phyloP scores from a whole-genome alignment of 2,888 invertebrate species.

The Megalurothrips usitatus region DNA sequence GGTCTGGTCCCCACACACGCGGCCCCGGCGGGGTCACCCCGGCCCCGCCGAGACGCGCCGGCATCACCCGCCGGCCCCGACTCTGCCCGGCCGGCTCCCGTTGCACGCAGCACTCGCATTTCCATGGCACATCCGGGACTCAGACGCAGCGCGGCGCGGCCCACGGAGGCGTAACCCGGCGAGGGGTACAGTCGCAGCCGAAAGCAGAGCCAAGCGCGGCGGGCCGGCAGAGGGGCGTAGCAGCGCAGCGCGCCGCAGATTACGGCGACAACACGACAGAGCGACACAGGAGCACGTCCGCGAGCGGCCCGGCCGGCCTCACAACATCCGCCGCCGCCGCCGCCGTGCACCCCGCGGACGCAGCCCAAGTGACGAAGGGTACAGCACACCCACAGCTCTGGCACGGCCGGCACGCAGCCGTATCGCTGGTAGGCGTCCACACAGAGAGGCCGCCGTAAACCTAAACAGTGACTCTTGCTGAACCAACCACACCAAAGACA shows the following conservation, averaged over 20 bases:
- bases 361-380: neutral
- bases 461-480: neutral
- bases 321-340: neutral
- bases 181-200: neutral
- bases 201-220: neutral
- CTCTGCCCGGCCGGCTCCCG: no score
- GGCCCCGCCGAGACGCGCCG: no score
- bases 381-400: neutral
- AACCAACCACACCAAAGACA: neutral
- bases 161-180: neutral
- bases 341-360: neutral
- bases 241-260: neutral
- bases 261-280: neutral
- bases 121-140: neutral
- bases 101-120: neutral
- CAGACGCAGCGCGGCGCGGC: no score
- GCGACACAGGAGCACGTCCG: neutral
- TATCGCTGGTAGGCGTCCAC: slow-evolving; percentile 9
- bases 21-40: neutral
- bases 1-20: neutral
- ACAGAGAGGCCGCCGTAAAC: neutral
- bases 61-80: no score
- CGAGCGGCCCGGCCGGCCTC: neutral
- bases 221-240: neutral
- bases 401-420: neutral